These are phyloP conservation scores for Nothoprocta pentlandii DNA, from an alignment of 2,113 vertebrate genomes.

Conservation along the genomic window DNA sequence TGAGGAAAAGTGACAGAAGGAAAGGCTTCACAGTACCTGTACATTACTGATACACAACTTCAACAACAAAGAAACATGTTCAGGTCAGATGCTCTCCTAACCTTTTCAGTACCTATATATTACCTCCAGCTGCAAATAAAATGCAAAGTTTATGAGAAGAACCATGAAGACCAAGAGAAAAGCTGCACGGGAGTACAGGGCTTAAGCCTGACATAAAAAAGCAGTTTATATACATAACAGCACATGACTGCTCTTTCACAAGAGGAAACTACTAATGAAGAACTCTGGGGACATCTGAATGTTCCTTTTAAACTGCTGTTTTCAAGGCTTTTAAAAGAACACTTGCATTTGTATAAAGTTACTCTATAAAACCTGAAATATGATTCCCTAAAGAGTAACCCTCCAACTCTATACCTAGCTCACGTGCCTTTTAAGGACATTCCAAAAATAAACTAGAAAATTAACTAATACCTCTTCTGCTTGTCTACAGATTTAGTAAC, in stretches of 20 bases:
- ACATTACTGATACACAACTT: background rate
- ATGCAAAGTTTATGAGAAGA: background rate
- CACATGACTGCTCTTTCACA: background rate
- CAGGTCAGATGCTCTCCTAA: background rate
- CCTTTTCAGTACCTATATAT: background rate
- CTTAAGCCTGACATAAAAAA: background rate
- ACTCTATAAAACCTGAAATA: background rate
- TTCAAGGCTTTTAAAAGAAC: background rate
- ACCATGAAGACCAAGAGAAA: accelerated
- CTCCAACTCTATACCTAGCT: background rate
- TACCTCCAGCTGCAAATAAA: background rate
- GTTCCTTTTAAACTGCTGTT: background rate
- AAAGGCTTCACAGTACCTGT: background rate
- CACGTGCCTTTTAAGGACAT: background rate
- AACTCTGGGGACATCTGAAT: background rate
- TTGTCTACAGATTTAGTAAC: background rate
- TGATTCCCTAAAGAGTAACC: background rate
- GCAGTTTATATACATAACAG: background rate
- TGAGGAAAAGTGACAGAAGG: background rate
- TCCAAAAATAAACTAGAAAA: background rate
- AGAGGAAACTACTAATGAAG: background rate
- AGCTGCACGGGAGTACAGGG: background rate
- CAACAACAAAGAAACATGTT: background rate
- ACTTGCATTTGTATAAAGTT: background rate
- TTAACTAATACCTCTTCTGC: background rate